phyloP scores from a whole-genome alignment of 2,797 vertebrate species.

The Anguilla anguilla region DNA sequence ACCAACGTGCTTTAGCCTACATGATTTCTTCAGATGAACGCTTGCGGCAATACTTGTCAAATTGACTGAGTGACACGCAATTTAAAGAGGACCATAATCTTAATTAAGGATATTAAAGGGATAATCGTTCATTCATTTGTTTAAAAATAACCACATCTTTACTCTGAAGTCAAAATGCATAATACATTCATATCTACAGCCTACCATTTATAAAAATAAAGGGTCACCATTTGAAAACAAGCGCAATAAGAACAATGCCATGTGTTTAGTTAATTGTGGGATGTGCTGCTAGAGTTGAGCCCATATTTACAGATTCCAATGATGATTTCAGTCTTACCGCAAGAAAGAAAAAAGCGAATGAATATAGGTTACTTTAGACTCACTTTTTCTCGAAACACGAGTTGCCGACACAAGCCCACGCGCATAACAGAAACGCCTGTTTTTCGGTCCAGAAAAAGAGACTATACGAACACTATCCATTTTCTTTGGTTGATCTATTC shows the following conservation, averaged over 20 bases:
- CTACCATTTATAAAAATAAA: background rate
- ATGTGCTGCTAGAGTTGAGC: background rate
- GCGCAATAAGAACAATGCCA: conserved; percentile 2
- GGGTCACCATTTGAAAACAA: background rate
- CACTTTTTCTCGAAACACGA: conserved; percentile 22
- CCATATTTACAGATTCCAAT: background rate
- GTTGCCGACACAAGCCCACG: conserved; percentile 10
- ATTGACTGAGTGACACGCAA: conserved; percentile 28
- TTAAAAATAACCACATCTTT: background rate
- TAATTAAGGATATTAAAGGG: conserved; percentile 33
- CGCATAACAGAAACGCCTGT: background rate
- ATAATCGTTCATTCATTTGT: conserved; percentile 16
- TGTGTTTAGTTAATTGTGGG: conserved; percentile 9
- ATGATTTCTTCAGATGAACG: background rate
- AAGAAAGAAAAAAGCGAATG: background rate
- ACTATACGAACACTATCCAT: background rate
- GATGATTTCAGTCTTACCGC: conserved; percentile 3
- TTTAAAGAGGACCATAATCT: conserved; percentile 38
- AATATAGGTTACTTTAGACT: conserved; percentile 10
- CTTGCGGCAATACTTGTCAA: background rate
- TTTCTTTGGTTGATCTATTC: background rate
- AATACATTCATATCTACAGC: background rate
- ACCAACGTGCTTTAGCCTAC: background rate
- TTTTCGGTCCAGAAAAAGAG: background rate
- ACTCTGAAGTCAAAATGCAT: conserved; percentile 10